Base-by-base conservation (phyloP, 2,797 vertebrate genomes). In the Gouania willdenowi region DNA sequence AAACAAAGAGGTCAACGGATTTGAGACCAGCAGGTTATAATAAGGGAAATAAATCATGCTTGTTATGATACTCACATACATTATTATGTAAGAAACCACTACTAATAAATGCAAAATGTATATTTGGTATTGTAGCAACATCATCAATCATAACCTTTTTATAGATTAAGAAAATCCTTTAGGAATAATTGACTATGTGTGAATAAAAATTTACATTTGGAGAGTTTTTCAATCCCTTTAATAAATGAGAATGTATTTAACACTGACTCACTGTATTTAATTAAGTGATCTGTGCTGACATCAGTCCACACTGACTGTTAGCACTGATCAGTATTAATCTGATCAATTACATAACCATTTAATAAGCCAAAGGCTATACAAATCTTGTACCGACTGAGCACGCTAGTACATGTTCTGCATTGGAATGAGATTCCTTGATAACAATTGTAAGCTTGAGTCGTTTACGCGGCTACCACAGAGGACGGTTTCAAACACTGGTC, bases 291-390 rank as follows among this genome's bases (percentile, higher is more conserved):
- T 21, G 31, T 35, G 8, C 52, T 54, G 68, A 79, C 74, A 75
- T 54, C 54, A 55, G 41, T 74, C 67, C 52, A 75, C 69, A 79
- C 70, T 66, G 58, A 54, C 66, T 43, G 77, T 83, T 83, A 77
- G 66, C 70, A 61, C 73, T 76, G 79, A 87, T 88, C 84, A 79
- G 70, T 83, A 88, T 85, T 87, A 87, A 89, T 86, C 82, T 71
- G 83, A 86, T 86, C 85, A 86, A 89, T 88, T 86, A 88, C 50
- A 57, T 64, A 82, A 86, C 86, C 79, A 83, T 85, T 83, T 85
- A 79, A 84, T 60, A 57, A 80, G 82, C 69, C 82, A 86, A 76
- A 79, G 82, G 87, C 74, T 79, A 84, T 71, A 64, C 73, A 86
- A 85, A 86, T 85, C 80, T 75, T 80, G 77, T 49, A 72, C 68